A percentile compares a stretch with the other conserved stretches of the same genome.
Evolutionary conservation across 2,797 vertebrate species (phyloP).

Genomic region (Passerculus sandwichensis): DNA sequence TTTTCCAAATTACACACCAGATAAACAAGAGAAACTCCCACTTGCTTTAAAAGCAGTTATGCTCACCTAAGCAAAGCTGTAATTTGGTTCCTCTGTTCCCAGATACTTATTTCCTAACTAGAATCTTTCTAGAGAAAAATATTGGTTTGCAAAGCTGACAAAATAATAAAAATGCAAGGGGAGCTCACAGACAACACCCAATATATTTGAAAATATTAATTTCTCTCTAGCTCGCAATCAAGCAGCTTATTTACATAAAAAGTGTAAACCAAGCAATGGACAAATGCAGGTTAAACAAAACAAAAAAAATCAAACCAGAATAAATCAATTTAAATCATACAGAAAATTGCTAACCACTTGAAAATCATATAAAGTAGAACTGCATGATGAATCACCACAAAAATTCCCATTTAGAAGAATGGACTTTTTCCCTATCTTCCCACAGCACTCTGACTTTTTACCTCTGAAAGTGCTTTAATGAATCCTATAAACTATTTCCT

Average conservation of each 20-base stretch:
- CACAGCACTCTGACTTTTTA: slow-evolving; percentile 16
- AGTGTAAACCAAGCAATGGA: slow-evolving; percentile 48
- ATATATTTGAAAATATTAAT: slow-evolving; percentile 57
- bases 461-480: slow-evolving; percentile 35
- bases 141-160: slow-evolving; percentile 31
- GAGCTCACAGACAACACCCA: slow-evolving; percentile 29
- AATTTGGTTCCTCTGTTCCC: not conserved
- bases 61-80: not conserved
- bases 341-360: slow-evolving; percentile 21
- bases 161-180: slow-evolving; percentile 51
- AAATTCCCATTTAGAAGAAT: slow-evolving; percentile 33
- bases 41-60: not conserved
- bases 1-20: not conserved
- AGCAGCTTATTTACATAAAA: slow-evolving; percentile 59
- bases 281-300: slow-evolving; percentile 54
- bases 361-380: slow-evolving; percentile 13
- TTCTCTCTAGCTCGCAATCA: slow-evolving; percentile 29
- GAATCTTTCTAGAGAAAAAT: slow-evolving; percentile 40
- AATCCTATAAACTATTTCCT: not conserved
- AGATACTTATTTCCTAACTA: not conserved
- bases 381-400: slow-evolving; percentile 29
- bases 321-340: not conserved
- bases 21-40: not conserved
- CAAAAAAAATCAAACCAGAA: not conserved
- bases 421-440: not conserved